A percentile compares a stretch with the other conserved stretches of the same genome.
phyloP scores from a whole-genome alignment of 1,140 invertebrate species.

The Hyposmocoma kahamanoa region DNA sequence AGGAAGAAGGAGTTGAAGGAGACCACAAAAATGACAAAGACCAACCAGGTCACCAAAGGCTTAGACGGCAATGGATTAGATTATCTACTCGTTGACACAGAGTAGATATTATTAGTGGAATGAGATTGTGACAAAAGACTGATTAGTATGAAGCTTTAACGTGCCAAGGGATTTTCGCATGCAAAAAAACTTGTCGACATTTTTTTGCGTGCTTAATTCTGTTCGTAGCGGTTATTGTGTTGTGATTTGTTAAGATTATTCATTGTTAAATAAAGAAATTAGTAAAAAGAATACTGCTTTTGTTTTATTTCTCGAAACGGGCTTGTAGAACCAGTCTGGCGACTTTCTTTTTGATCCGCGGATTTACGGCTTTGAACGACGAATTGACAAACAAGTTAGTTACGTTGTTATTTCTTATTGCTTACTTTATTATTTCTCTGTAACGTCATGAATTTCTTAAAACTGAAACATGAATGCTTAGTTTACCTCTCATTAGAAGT shows the following conservation, averaged over 20 bases:
- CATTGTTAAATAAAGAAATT: slow-evolving; percentile 49
- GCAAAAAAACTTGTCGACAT: neutral
- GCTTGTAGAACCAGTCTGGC: too few species aligned
- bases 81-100: slow-evolving; percentile 47
- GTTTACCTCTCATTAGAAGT: too few species aligned
- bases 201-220: slow-evolving; percentile 1
- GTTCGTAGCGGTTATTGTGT: slow-evolving; percentile 12
- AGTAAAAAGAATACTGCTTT: slow-evolving; percentile 46
- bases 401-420: too few species aligned
- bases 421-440: too few species aligned
- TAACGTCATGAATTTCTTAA: too few species aligned
- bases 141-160: slow-evolving; percentile 3
- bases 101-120: slow-evolving; percentile 21
- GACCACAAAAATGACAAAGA: slow-evolving; percentile 44
- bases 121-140: slow-evolving; percentile 8
- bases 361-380: too few species aligned
- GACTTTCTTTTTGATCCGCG: too few species aligned
- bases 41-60: slow-evolving; percentile 58
- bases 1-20: slow-evolving; percentile 64
- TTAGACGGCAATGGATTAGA: slow-evolving; percentile 51
- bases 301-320: slow-evolving; percentile 19
- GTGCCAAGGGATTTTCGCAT: neutral
- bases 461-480: too few species aligned
- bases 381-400: too few species aligned
- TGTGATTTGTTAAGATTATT: slow-evolving; percentile 33